Evolutionary conservation across 2,888 invertebrate genomes (phyloP).

Genomic region (Chydorus sphaericus): DNA sequence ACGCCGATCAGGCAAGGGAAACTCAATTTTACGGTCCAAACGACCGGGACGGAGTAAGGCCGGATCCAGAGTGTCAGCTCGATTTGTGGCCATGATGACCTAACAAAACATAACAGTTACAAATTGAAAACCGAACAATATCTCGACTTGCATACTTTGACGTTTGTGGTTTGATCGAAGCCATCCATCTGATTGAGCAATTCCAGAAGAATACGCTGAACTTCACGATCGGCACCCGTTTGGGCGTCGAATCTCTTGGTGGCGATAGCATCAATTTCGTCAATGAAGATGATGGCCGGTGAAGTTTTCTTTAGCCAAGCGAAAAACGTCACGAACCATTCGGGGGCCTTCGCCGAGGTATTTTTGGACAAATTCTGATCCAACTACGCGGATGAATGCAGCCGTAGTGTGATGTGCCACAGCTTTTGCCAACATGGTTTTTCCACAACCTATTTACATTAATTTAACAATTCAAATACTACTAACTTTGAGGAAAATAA

Average conservation of each 20-base stretch:
- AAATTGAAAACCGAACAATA: not conserved
- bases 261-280: conserved; percentile 99
- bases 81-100: conserved; percentile 89
- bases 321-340: conserved; percentile 98
- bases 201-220: conserved; percentile 92
- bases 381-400: conserved; percentile 95
- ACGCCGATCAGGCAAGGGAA: conserved; percentile 82
- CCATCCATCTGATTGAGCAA: conserved; percentile 99
- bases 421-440: conserved; percentile 98
- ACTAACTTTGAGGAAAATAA: not conserved
- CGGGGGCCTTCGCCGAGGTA: conserved; percentile 97
- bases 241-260: conserved; percentile 98
- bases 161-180: conserved; percentile 99
- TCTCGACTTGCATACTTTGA: conserved; percentile 50
- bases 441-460: conserved; percentile 61
- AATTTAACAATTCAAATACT: not conserved
- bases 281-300: conserved; percentile 98
- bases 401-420: conserved; percentile 98
- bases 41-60: conserved; percentile 87
- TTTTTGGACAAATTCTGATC: conserved; percentile 98
- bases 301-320: conserved; percentile 96
- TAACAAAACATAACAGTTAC: conserved; percentile 23
- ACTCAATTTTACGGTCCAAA: conserved; percentile 96
- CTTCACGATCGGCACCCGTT: conserved; percentile 95
- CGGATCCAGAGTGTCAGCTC: conserved; percentile 97